phyloP scores from a whole-genome alignment of 2,888 invertebrate species.

The Tubiluchus corallicola region DNA sequence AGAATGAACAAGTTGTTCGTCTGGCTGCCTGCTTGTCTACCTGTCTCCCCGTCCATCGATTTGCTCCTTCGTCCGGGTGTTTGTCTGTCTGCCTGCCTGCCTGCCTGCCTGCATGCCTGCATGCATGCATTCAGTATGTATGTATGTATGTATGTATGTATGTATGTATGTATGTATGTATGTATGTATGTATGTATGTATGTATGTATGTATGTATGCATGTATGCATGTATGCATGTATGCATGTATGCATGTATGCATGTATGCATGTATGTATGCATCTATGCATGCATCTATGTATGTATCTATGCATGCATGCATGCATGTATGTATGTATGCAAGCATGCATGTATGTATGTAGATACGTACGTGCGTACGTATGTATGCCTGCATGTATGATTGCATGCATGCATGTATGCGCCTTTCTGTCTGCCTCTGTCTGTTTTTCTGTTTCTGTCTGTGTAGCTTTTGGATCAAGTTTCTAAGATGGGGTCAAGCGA shows the following conservation, averaged over 20 bases:
- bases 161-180: neutral
- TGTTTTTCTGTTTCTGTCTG: neutral
- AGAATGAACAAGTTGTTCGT: too few relatives aligned
- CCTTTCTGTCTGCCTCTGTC: neutral
- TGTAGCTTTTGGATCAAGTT: too few relatives aligned
- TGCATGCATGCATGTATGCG: conserved; percentile 1
- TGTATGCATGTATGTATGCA: conserved; percentile 3
- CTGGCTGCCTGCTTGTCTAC: too few relatives aligned
- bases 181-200: conserved; percentile 3
- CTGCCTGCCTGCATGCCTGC: too few relatives aligned
- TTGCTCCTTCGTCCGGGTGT: too few relatives aligned
- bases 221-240: conserved; percentile 3
- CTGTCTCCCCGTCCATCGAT: too few relatives aligned
- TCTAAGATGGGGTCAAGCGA: too few relatives aligned
- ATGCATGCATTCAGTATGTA: too few relatives aligned
- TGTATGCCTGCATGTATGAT: neutral
- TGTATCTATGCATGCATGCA: conserved; percentile 1
- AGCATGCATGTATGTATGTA: too few relatives aligned
- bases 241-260: conserved; percentile 3
- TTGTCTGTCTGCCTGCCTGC: too few relatives aligned
- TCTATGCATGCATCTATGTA: conserved; percentile 1
- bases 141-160: conserved; percentile 3
- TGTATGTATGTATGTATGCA: too few relatives aligned
- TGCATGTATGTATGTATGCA: conserved; percentile 3
- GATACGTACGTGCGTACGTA: too few relatives aligned